Base-by-base conservation (phyloP, 2,888 invertebrate genomes). In the Creontiades dilutus region DNA sequence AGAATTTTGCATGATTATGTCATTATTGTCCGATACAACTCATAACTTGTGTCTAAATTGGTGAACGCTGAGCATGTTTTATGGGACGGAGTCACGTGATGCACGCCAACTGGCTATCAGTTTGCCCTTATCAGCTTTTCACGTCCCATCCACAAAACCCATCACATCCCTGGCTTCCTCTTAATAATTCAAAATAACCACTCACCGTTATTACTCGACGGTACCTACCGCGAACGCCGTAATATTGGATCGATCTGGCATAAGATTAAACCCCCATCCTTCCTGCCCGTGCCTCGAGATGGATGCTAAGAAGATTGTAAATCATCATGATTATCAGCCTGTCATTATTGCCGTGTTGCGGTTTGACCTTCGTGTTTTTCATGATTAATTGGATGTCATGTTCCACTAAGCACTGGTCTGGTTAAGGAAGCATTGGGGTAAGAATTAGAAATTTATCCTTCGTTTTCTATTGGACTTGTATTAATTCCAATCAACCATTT, bases 181-280 rank as follows among this genome's bases (percentile, higher is more conserved):
- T 82, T 82, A 89, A 89, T 81, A 88, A 88, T 88, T 88, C 88
- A 88, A 78, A 88, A 88, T 88, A 88, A 88, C 88, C 88, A 88
- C 88, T 88, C 78, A 88, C 52, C 88, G 78, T 78, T 88, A 88
- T 88, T 88, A 55, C 78, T 80, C 55, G 68, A 3, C 86, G 68
- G 47, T 48, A 68, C 23, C 82, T 47, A 11, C 57, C 16, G 13
- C 19, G 82, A 52, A 19, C n/a, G 19, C 27, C 4, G 52, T 82
- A 82, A 82, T 82, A 86, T 68, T 28, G 85, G 61, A 14, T 61
- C 85, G 57, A 85, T 85, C 48, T 52, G 27, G n/a, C 16, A n/a
- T 19, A 84, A 27, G 52, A 84, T 84, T 55, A 81, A 2, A 12
- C n/a, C 76, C 13, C 46, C 46, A 19, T 11, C 16, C 80, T n/a